These are phyloP conservation scores for Telmatochromis brichardi DNA, from an alignment of 2,113 vertebrate genomes.

Conservation along the genomic window DNA sequence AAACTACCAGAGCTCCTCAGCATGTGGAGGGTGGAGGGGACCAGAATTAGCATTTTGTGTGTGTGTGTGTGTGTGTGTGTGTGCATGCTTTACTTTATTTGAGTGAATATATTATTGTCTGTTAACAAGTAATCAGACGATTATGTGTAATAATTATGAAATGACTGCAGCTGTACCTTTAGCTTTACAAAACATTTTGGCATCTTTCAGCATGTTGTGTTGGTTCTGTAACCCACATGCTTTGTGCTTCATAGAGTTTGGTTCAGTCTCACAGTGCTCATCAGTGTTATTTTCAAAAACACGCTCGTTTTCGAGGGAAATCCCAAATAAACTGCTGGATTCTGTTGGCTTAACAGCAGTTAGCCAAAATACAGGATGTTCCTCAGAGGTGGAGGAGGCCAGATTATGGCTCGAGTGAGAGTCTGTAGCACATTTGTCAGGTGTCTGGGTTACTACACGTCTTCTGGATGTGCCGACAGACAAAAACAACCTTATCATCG, in stretches of 20 bases:
- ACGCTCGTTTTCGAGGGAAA: background rate
- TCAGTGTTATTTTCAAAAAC: background rate
- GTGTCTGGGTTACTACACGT: background rate
- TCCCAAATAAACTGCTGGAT: background rate
- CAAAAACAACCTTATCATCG: background rate
- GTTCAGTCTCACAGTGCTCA: background rate
- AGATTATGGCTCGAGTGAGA: background rate
- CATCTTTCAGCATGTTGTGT: background rate
- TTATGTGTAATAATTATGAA: background rate
- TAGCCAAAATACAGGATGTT: background rate
- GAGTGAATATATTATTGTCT: background rate
- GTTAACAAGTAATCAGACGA: rapidly evolving
- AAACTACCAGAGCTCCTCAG: slow-evolving; percentile 41
- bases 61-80: background rate
- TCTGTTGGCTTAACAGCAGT: background rate
- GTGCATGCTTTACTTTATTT: background rate
- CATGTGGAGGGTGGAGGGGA: slow-evolving; percentile 8
- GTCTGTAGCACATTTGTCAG: background rate
- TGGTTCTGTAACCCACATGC: background rate
- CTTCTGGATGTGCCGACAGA: background rate
- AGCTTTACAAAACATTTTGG: background rate
- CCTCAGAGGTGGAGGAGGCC: background rate
- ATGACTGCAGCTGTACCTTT: background rate
- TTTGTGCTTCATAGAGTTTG: background rate
- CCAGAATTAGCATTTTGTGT: background rate